These are phyloP conservation scores for Neuroterus valhalla DNA, from an alignment of 1,140 invertebrate genomes.

Conservation along the genomic window DNA sequence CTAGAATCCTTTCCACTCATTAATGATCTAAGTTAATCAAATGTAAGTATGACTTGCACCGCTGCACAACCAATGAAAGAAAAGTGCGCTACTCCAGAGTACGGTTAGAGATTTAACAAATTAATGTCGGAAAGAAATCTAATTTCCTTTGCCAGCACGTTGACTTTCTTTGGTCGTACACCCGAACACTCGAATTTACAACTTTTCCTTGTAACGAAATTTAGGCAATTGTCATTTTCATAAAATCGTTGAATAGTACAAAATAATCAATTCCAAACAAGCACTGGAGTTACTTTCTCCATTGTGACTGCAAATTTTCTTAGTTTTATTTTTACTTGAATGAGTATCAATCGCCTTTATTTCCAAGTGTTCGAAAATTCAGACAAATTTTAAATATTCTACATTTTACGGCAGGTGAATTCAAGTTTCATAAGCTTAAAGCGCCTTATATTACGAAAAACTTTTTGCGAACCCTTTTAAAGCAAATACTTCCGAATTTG, in stretches of 20 bases:
- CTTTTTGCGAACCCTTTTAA: too few relatives aligned
- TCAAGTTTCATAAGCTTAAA: too few relatives aligned
- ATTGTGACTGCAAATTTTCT: background rate
- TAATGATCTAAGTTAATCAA: constrained; percentile 44
- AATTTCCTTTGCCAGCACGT: background rate
- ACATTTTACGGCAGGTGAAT: too few relatives aligned
- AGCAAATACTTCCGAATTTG: too few relatives aligned
- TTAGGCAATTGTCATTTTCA: constrained; percentile 10
- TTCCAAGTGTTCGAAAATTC: background rate
- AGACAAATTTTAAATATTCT: too few relatives aligned
- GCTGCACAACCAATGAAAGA: constrained; percentile 45
- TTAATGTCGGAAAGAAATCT: background rate
- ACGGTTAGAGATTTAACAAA: background rate
- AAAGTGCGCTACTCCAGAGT: constrained; percentile 13
- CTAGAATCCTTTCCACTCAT: constrained; percentile 28
- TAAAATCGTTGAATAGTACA: background rate
- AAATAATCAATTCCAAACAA: constrained; percentile 1
- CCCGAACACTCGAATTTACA: background rate
- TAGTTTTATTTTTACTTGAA: background rate
- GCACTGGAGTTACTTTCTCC: constrained; percentile 5
- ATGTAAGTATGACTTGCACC: constrained; percentile 36
- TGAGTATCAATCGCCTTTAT: background rate
- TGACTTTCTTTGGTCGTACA: constrained; percentile 26
- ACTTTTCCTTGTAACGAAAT: constrained; percentile 1
- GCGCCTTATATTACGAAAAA: too few relatives aligned